Conservation (phyloP, 1,140 invertebrate species). For the Calliphora vicina region DNA sequence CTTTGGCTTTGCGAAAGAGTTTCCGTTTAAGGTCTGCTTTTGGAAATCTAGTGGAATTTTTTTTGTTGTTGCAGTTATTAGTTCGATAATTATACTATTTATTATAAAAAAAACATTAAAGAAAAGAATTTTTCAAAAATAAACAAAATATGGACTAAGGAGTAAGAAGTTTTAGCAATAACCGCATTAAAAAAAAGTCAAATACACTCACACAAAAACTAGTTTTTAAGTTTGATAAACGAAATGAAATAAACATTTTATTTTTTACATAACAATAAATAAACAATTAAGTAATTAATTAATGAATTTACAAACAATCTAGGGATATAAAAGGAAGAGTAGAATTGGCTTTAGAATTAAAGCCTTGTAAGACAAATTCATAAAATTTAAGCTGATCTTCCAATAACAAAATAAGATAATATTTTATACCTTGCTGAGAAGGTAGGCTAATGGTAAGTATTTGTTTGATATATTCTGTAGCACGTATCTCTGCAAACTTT, state of each 20-base stretch:
- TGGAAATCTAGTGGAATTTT: constrained; percentile 16
- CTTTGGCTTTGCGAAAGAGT: too few species aligned
- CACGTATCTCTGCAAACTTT: constrained; percentile 39
- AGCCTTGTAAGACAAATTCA: constrained; percentile 7
- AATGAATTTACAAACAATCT: not conserved
- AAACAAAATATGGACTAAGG: not conserved
- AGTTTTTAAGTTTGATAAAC: not conserved
- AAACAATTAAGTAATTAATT: not conserved
- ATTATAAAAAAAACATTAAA: constrained; percentile 11
- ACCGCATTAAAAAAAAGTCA: not conserved
- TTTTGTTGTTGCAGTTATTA: constrained; percentile 34
- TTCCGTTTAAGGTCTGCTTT: not conserved
- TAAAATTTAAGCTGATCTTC: not conserved
- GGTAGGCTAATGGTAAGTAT: not conserved
- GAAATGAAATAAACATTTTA: not conserved
- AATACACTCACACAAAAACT: not conserved
- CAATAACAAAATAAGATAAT: not conserved
- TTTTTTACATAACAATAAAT: not conserved
- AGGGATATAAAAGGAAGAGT: not conserved
- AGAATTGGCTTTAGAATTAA: not conserved
- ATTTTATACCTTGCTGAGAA: not conserved
- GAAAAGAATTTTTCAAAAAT: not conserved
- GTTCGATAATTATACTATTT: constrained; percentile 28
- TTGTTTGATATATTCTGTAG: not conserved
- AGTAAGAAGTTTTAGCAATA: not conserved